Evolutionary conservation across 2,888 invertebrate species (phyloP).

Genomic region (Drosophila aldrichi): DNA sequence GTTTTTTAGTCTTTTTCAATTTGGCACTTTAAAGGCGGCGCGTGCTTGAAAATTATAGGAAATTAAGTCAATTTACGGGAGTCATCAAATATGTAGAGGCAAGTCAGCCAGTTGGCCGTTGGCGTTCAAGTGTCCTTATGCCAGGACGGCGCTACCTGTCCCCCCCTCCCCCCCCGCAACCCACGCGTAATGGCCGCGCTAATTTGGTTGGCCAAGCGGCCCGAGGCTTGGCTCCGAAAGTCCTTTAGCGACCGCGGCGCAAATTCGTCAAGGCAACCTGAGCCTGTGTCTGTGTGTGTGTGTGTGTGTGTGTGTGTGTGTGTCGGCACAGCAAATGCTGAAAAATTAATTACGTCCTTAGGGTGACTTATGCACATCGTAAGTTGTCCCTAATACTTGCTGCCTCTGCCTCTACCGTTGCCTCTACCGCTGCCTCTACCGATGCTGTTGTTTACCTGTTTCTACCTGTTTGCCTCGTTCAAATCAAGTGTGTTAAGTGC

Average conservation of each 20-base stretch:
- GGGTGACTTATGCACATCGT: slow-evolving; percentile 74
- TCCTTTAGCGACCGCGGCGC: slow-evolving; percentile 61
- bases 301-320: slow-evolving; percentile 8
- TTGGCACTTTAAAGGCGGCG: slow-evolving; percentile 63
- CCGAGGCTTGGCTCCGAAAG: slow-evolving; percentile 51
- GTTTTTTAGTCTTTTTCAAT: slow-evolving; percentile 50
- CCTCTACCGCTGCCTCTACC: slow-evolving; percentile 21
- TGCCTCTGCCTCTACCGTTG: slow-evolving; percentile 12
- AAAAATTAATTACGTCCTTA: slow-evolving; percentile 85
- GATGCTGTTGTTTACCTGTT: slow-evolving; percentile 35
- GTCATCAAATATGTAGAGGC: slow-evolving; percentile 74
- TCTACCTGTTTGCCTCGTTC: slow-evolving; percentile 45
- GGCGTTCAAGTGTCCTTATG: slow-evolving; percentile 57
- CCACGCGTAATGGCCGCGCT: slow-evolving; percentile 61
- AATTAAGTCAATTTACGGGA: slow-evolving; percentile 78
- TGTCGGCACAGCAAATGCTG: slow-evolving; percentile 72
- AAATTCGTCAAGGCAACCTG: slow-evolving; percentile 77
- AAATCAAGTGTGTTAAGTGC: slow-evolving; percentile 79
- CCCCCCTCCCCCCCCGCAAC: background rate
- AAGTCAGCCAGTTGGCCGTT: slow-evolving; percentile 18
- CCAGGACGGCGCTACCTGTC: background rate
- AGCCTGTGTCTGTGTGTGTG: slow-evolving; percentile 5
- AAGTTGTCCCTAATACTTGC: slow-evolving; percentile 39
- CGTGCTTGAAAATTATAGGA: slow-evolving; percentile 61
- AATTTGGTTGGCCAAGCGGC: slow-evolving; percentile 69